Base-by-base conservation (phyloP, 2,888 invertebrate genomes). In the Drosophila colorata region DNA sequence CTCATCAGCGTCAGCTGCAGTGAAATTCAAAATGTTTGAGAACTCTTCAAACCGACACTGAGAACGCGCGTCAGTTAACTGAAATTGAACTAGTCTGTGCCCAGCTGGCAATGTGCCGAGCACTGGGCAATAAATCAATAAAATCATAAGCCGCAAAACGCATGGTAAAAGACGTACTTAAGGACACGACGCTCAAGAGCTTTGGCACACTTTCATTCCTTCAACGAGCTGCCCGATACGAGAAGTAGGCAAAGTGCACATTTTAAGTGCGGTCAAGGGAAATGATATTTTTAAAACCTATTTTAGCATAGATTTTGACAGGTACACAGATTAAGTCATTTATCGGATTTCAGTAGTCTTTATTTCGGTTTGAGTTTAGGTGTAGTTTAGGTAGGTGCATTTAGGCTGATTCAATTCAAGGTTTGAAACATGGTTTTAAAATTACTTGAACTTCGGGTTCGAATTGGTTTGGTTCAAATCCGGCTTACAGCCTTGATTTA, bases 161-260 rank as follows among this genome's bases (percentile, higher is more conserved):
- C 46, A 35, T 52, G 43, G 38, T 53, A 41, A 44, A 16, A 20
- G 14, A 51, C 35, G 49, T 13, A 44, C 51, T 44, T 40, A 18
- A 41, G 47, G 14, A 35, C 52, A 51, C 46, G 60, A 18, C 16
- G 18, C 14, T 78, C 47, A 58, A 75, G 74, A 18, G 25, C 49
- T 60, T 47, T 74, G 78, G 33, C 69, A 74, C 52, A 65, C 51
- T 74, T 78, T 18, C 48, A 20, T 44, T 40, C 37, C 18, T 46
- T 48, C 47, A 56, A 53, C 25, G 41, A 56, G 55, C 23, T 37
- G 65, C 49, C 44, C 58, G 41, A 28, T 35, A 23, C 16, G 46
- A 52, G 25, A 56, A 58, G 53, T 56, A 57, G 20, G 33, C 14
- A 61, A 28, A n/a, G 46, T 20, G 40, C 13, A 35, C 11, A 58